Base-by-base conservation (phyloP, 2,888 invertebrate genomes). In the Elmis aenea region DNA sequence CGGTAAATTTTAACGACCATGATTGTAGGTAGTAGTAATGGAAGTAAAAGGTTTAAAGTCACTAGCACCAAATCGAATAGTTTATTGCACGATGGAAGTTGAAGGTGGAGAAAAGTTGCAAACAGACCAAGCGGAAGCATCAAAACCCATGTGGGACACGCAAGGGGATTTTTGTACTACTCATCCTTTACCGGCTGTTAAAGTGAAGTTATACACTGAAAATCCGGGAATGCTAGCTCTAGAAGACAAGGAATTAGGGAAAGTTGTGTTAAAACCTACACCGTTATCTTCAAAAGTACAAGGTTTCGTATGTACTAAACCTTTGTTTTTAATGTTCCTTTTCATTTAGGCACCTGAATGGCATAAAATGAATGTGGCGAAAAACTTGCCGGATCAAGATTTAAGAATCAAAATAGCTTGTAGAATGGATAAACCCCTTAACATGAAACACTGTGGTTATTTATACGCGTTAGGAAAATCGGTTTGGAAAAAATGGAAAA, bases 71-170 rank as follows among this genome's bases (percentile, higher is more conserved):
- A 97, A 95, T 75, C 83, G 96, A 61, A 96, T 99, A 66, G 96
- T 99, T 30, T 99, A 99, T 72, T 99, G 99, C 70, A 99, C 97
- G 12, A 99, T 99, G 99, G 99, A 99, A 72, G 95, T 99, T 20
- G 99, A 99, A 70, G 96, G 94, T 44, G 95, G 96, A 25, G 95
- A 96, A 64, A 99, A 99, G 68, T 75, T 99, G 42, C 97, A 99
- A 72, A 99, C 99, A 2, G 99, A 97, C 71, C 97, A 97, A 71
- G 97, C 97, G 1, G 97, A 99, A 72, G 97, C 97, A 13, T 94
- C 95, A 2, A 97, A 96, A 69, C 97, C 99, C 31, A 91, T 92
- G 92, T 99, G 99, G 99, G 99, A 99, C 63, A 99, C 97, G 1
- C 97, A 97, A 75, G 99, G 96, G 33, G 99, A 99, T 71, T 99